Conservation (phyloP, 2,888 invertebrate genomes). For the Agrypnus murinus region DNA sequence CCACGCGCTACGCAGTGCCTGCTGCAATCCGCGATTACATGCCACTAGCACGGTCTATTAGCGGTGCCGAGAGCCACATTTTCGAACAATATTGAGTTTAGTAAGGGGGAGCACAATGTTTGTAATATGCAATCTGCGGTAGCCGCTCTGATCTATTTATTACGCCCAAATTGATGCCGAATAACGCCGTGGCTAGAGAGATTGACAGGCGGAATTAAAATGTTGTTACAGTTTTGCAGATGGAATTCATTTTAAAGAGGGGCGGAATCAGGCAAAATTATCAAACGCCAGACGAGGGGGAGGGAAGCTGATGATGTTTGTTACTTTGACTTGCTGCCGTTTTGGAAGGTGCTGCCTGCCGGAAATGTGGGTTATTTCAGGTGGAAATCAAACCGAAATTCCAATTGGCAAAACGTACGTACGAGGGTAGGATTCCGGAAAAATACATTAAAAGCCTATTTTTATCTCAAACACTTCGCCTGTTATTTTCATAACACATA, state of each 20-base stretch:
- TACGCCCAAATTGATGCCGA: constrained; percentile 50
- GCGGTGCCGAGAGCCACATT: constrained; percentile 49
- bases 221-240: constrained; percentile 46
- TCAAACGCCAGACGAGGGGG: constrained; percentile 17
- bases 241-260: constrained; percentile 36
- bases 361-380: background rate
- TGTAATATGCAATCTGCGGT: constrained; percentile 53
- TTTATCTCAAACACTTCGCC: no score
- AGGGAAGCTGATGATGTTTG: background rate
- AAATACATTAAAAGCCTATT: no score
- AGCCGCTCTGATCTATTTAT: constrained; percentile 53
- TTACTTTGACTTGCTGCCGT: background rate
- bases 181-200: constrained; percentile 42
- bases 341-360: background rate
- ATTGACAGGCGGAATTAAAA: constrained; percentile 53
- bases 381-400: no score
- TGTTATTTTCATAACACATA: no score
- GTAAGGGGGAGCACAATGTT: constrained; percentile 49
- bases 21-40: constrained; percentile 55
- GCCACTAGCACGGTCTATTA: constrained; percentile 53
- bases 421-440: no score
- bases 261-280: constrained; percentile 32
- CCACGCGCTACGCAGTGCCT: constrained; percentile 56
- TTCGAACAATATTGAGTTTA: constrained; percentile 52
- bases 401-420: no score